Base-by-base conservation (phyloP, 2,113 vertebrate genomes). In the Acrocephalus arundinaceus region DNA sequence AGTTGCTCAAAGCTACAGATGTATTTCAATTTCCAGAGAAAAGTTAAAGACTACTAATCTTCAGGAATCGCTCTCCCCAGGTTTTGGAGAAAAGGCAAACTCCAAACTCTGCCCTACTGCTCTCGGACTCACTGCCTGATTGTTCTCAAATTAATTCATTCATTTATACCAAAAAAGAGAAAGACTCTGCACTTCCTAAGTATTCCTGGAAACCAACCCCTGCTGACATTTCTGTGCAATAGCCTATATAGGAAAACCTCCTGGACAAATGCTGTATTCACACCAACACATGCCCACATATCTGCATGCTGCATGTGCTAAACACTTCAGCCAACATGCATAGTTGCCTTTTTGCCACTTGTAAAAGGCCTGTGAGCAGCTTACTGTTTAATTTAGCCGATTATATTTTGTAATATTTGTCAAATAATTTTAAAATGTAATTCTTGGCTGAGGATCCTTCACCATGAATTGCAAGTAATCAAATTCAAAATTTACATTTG, bases 291-390 rank as follows among this genome's bases (percentile, higher is more conserved):
- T 6, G 25, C 20, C 19, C 72, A 67, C 35, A 81, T 30, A 35
- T 65, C 66, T 0, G 1, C 68, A 82, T 0, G 5, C 27, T 57
- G 66, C 52, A 57, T 3, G 4, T 0, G 2, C 21, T 45, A 49
- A 81, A 70, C 54, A 48, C 43, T 94, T 46, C 66, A 85, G n/a
- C 16, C 37, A 80, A 77, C 5, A 51, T 0, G 1, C 3, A 30
- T 41, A 85, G 82, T 14, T 76, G 57, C 23, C 39, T 94, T 85
- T 84, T 58, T 70, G 41, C 33, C 35, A 51, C 48, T 85, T 73
- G 11, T 39, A 57, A 85, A 72, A 35, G 43, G 45, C 62, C 41
- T 70, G 4, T 33, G 51, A 87, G 49, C 33, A 77, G 37, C 49
- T 70, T 37, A n/a, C 9, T 37, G 8, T 63, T 84, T 67, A 43